phyloP scores from a whole-genome alignment of 2,888 invertebrate genomes.

The Xanthia togata region DNA sequence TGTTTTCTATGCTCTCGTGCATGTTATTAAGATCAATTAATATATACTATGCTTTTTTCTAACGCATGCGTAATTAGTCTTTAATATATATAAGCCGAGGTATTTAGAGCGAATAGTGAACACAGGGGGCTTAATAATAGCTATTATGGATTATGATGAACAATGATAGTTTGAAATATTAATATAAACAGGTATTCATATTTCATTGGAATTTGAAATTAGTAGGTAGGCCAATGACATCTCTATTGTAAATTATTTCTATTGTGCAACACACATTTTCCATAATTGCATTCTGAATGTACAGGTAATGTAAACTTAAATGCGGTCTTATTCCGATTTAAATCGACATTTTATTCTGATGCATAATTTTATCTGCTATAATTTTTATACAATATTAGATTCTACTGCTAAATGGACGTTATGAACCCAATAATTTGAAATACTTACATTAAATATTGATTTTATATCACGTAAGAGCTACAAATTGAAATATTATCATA shows the following conservation, averaged over 20 bases:
- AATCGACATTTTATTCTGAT: constrained; percentile 51
- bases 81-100: constrained; percentile 34
- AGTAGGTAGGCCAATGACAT: constrained; percentile 15
- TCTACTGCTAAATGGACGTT: constrained; percentile 9
- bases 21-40: constrained; percentile 52
- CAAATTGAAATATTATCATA: background rate
- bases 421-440: constrained; percentile 4
- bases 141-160: constrained; percentile 40
- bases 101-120: constrained; percentile 59
- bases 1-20: constrained; percentile 51
- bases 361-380: constrained; percentile 25
- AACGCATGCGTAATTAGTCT: constrained; percentile 44
- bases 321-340: constrained; percentile 30
- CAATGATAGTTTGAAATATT: constrained; percentile 27
- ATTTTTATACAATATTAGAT: constrained; percentile 36
- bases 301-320: constrained; percentile 34
- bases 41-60: constrained; percentile 46
- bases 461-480: background rate
- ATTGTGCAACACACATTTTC: constrained; percentile 24
- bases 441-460: background rate
- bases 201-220: constrained; percentile 18
- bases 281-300: constrained; percentile 42
- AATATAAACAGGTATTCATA: constrained; percentile 29
- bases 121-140: constrained; percentile 36
- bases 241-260: constrained; percentile 34